A percentile compares a stretch with the other conserved stretches of the same genome.
These are phyloP conservation scores for Crematogaster levior DNA, from an alignment of 2,888 invertebrate genomes.

Conservation along the genomic window DNA sequence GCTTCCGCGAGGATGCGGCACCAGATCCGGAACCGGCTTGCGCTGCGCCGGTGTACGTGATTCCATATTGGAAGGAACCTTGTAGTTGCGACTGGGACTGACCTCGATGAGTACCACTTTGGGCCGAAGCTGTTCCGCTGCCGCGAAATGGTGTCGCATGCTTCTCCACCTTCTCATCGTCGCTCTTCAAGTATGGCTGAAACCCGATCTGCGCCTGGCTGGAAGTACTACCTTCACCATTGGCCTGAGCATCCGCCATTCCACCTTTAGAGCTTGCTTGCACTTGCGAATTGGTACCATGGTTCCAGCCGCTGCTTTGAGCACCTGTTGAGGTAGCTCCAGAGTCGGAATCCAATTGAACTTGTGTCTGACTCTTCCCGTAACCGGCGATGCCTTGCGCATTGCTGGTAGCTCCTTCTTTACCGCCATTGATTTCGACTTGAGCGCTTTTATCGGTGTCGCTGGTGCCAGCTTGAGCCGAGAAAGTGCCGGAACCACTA, in stretches of 20 bases:
- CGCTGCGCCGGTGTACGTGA: conserved; percentile 92
- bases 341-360: conserved; percentile 91
- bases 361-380: conserved; percentile 92
- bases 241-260: conserved; percentile 94
- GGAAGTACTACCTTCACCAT: conserved; percentile 93
- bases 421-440: conserved; percentile 90
- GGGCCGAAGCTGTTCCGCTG: conserved; percentile 92
- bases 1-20: conserved; percentile 80
- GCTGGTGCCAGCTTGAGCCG: conserved; percentile 93
- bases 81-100: conserved; percentile 94
- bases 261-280: conserved; percentile 94
- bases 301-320: conserved; percentile 91
- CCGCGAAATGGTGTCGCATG: conserved; percentile 89
- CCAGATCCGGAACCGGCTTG: conserved; percentile 92
- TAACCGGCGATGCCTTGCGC: conserved; percentile 91
- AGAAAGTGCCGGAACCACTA: conserved; percentile 92
- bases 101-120: conserved; percentile 91
- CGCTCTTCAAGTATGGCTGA: conserved; percentile 89
- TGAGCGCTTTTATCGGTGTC: conserved; percentile 91
- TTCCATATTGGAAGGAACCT: conserved; percentile 92
- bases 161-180: conserved; percentile 85
- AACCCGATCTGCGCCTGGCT: conserved; percentile 96
- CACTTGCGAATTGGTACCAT: conserved; percentile 93
- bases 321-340: conserved; percentile 92
- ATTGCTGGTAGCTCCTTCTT: conserved; percentile 91